Base-by-base conservation (phyloP, 2,113 vertebrate species). In the Notiomystis cincta region DNA sequence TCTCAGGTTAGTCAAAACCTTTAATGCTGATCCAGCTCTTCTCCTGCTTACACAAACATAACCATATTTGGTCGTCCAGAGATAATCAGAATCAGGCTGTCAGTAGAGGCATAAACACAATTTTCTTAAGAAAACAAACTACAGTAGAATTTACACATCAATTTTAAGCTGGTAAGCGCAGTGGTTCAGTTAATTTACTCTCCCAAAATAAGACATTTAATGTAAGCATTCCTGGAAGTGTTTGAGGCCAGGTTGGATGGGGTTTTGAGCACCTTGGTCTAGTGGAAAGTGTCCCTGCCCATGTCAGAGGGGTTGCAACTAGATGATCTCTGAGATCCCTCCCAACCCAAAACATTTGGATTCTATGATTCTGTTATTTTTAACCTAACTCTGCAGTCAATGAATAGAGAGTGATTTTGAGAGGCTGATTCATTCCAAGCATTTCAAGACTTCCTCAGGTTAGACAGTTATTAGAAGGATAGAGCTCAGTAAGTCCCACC, bases 51-150 rank as follows among this genome's bases (percentile, higher is more conserved):
- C 50, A 73, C 60, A 94, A 87, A 61, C 57, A 80, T 44, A 87
- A 91, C 51, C 61, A 20, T 76, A 70, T 87, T 93, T 90, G 38
- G 28, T 79, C 57, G 89, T 67, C 69, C 28, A 57, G 31, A 90
- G 76, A 61, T 78, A 78, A 84, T 57, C 67, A 93, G 61, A 90
- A 86, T 85, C 25, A 77, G 31, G 13, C 18, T 79, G 15, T 47
- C 0, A 1, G 44, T 50, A 71, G 67, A 89, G 28, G 48, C 4
- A 7, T 30, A 90, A 80, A 96, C 47, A 48, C 33, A 84, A 86
- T 91, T 91, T 89, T 80, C 75, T 93, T 76, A 94, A 87, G 73
- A 79, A 71, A 91, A 92, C 71, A 96, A 96, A 57, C 62, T 72
- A n/a, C 21, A 81, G 15, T 54, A 71, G 48, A 47, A 54, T 35